Percentiles rank a stretch among this genome's conserved stretches.
Evolutionary conservation across 2,888 invertebrate species (phyloP).

Genomic region (Tetragonisca angustula): DNA sequence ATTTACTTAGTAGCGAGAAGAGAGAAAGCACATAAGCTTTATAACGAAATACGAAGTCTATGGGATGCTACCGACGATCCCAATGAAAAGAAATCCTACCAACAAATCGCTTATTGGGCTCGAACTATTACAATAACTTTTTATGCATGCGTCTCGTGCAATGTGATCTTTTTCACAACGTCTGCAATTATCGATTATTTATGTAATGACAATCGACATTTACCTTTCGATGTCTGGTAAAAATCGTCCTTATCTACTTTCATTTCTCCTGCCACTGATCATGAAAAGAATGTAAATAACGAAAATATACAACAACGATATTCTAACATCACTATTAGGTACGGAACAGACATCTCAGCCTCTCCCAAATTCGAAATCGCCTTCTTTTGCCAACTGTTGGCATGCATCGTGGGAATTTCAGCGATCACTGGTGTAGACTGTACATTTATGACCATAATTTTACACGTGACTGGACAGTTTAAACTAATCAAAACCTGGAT

Average conservation of each 20-base stretch:
- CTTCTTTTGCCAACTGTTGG: slow-evolving; percentile 58
- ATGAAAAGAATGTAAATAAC: background rate
- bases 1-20: slow-evolving; percentile 55
- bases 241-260: background rate
- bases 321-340: slow-evolving; percentile 45
- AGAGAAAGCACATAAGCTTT: slow-evolving; percentile 37
- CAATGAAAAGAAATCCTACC: slow-evolving; percentile 37
- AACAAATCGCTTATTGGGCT: slow-evolving; percentile 49
- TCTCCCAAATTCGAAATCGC: slow-evolving; percentile 54
- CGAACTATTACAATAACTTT: slow-evolving; percentile 50
- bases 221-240: slow-evolving; percentile 66
- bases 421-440: slow-evolving; percentile 58
- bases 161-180: slow-evolving; percentile 44
- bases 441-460: slow-evolving; percentile 56
- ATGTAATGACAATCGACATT: slow-evolving; percentile 19
- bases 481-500: slow-evolving; percentile 58
- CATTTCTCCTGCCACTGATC: background rate
- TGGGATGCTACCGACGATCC: slow-evolving; percentile 50
- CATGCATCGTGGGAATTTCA: slow-evolving; percentile 32
- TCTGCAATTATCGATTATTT: slow-evolving; percentile 37
- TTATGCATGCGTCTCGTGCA: slow-evolving; percentile 39
- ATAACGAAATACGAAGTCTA: slow-evolving; percentile 42
- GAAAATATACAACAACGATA: background rate
- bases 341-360: slow-evolving; percentile 52
- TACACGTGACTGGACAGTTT: slow-evolving; percentile 69